Evolutionary conservation across 64 coral and sea anemone species (phyloP).

Genomic region (Porites australiensis): DNA sequence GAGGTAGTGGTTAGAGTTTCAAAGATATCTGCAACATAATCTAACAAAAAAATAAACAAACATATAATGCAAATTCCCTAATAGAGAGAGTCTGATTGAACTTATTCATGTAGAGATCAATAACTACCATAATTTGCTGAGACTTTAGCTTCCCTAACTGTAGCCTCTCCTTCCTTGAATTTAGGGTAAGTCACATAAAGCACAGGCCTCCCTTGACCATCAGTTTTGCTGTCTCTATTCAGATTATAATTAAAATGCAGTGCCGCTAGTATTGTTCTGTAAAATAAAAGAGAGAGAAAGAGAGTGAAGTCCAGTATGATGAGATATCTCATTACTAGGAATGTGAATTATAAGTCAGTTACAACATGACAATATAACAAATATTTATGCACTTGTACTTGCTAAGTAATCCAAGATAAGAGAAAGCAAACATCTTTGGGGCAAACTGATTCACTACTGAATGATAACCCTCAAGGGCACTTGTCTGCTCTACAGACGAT

Average conservation of each 20-base stretch:
- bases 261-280: neutral
- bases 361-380: neutral
- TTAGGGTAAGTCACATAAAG: neutral
- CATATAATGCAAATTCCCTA: neutral
- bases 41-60: no score
- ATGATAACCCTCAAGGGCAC: no score
- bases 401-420: neutral
- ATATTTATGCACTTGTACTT: neutral
- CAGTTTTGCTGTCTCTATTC: neutral
- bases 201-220: neutral
- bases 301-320: neutral
- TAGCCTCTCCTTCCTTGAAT: neutral
- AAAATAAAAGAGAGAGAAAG: no score
- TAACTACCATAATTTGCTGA: neutral
- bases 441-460: no score
- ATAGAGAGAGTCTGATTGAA: neutral
- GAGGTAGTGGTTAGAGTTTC: neutral
- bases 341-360: neutral
- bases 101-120: neutral
- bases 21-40: neutral
- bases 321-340: neutral
- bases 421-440: slow-evolving; percentile 1
- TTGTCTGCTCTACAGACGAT: neutral
- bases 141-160: no score
- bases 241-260: neutral